These are phyloP conservation scores for Gari tellinella DNA, from an alignment of 2,888 invertebrate species.

Conservation along the genomic window DNA sequence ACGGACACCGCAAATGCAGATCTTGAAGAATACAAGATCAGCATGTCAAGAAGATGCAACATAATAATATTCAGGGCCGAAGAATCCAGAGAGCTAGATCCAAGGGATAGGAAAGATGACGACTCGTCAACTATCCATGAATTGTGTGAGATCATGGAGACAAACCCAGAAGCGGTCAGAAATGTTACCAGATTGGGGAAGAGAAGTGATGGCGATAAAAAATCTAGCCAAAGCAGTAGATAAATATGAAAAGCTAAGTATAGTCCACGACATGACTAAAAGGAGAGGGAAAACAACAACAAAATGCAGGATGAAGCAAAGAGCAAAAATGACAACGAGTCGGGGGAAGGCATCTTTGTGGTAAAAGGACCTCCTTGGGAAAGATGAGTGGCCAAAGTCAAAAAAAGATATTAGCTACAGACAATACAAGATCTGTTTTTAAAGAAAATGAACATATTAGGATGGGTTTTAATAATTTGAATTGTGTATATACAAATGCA, in stretches of 20 bases:
- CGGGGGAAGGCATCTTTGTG: background rate
- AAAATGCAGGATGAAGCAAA: background rate
- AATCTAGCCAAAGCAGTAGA: background rate
- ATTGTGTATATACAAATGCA: too few relatives aligned
- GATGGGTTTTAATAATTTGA: too few relatives aligned
- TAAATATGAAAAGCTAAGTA: background rate
- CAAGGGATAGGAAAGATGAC: background rate
- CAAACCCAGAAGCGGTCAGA: background rate
- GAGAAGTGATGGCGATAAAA: background rate
- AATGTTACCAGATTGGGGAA: slow-evolving; percentile 5
- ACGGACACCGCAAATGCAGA: background rate
- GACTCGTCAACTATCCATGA: background rate
- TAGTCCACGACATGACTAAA: slow-evolving; percentile 6
- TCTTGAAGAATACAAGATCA: slow-evolving; percentile 5
- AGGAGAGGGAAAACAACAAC: background rate
- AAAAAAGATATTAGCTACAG: background rate
- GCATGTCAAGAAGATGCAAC: slow-evolving; percentile 3
- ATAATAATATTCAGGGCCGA: background rate
- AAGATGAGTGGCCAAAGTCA: background rate
- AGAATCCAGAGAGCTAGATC: background rate
- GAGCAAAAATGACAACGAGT: background rate
- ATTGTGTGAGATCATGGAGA: slow-evolving; percentile 4
- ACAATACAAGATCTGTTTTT: background rate
- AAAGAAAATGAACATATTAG: too few relatives aligned
- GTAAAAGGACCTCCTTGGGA: slow-evolving; percentile 6